Conservation (phyloP, 2,113 vertebrate genomes). For the Nycticryphes semicollaris region DNA sequence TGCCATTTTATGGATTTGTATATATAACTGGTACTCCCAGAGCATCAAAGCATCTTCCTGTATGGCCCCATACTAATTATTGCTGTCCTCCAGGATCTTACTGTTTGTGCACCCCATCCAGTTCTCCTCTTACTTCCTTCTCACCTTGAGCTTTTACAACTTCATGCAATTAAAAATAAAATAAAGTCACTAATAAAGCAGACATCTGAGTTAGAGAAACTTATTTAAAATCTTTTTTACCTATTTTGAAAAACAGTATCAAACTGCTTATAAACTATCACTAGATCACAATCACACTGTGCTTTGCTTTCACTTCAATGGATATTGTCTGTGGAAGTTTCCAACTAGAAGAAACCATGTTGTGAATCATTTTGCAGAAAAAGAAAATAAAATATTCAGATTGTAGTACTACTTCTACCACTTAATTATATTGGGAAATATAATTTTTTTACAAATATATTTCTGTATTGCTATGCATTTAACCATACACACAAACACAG, state of each 20-base stretch:
- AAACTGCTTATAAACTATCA: background rate
- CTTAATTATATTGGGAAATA: background rate
- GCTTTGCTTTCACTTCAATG: background rate
- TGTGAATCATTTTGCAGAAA: background rate
- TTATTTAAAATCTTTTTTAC: background rate
- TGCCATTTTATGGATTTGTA: background rate
- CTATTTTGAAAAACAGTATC: background rate
- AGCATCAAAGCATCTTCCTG: background rate
- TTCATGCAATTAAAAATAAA: background rate
- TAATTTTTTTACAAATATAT: background rate
- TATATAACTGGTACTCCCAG: background rate
- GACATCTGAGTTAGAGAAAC: background rate
- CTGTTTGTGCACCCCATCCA: background rate
- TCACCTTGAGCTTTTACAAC: background rate
- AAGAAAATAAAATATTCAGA: background rate
- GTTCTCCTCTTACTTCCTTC: background rate
- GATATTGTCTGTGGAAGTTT: background rate
- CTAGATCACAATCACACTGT: background rate
- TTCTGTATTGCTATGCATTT: background rate
- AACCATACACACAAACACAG: background rate
- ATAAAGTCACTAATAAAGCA: background rate
- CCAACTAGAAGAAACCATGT: background rate
- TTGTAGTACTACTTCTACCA: background rate
- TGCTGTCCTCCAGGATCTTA: background rate
- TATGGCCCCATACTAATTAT: background rate